A percentile compares a stretch with the other conserved stretches of the same genome.
phyloP scores from a whole-genome alignment of 2,888 invertebrate species.

The Nemotelus nigrinus region DNA sequence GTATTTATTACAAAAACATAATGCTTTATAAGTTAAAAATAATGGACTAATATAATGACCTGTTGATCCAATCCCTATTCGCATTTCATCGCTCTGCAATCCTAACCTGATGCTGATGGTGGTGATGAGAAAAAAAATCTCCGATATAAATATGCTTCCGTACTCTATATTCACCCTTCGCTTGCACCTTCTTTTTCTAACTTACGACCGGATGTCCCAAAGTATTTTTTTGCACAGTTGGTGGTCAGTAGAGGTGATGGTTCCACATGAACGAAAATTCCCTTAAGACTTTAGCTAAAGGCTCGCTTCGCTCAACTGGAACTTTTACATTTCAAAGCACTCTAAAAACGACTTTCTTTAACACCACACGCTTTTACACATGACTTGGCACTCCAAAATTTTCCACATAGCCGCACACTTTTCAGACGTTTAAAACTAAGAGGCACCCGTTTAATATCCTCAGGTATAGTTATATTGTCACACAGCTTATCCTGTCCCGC shows the following conservation, averaged over 20 bases:
- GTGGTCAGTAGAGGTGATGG: neutral
- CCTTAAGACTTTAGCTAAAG: neutral
- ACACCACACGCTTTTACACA: conserved; percentile 40
- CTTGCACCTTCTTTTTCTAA: neutral
- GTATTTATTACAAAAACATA: conserved; percentile 17
- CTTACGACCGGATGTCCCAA: too few species aligned
- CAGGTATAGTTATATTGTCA: neutral
- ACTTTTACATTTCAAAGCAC: conserved; percentile 41
- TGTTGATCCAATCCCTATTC: conserved; percentile 36
- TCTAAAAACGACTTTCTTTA: conserved; percentile 36
- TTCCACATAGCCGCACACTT: conserved; percentile 41
- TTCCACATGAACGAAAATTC: conserved; percentile 19
- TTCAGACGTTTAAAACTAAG: conserved; percentile 24
- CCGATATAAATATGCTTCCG: neutral
- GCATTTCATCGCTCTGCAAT: neutral
- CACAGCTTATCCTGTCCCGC: neutral
- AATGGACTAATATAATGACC: conserved; percentile 37
- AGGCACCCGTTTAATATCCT: conserved; percentile 9
- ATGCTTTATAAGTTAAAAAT: conserved; percentile 31
- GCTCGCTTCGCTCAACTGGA: conserved; percentile 36
- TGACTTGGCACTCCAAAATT: conserved; percentile 40
- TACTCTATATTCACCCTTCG: neutral
- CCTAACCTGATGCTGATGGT: neutral
- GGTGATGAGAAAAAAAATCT: neutral
- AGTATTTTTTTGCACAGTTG: too few species aligned